Evolutionary conservation across 1,140 invertebrate genomes (phyloP), one percentile per base, ranked within the genome.

Genomic region (Bombus pyrosoma): DNA sequence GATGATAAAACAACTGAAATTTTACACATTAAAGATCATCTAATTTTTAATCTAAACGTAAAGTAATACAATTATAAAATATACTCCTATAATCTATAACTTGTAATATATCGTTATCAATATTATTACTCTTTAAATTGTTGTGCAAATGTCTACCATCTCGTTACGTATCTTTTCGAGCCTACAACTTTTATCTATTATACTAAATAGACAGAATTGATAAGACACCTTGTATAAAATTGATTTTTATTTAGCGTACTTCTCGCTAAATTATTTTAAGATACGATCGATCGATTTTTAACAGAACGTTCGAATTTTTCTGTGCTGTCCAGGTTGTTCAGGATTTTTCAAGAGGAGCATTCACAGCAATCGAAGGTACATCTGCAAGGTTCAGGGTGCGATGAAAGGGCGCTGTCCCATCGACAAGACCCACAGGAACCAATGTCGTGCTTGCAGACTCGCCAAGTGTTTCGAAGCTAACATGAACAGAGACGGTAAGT

Each of bases 401-500:
- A 96, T 98, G 92, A 99, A 99, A 94, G 98, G 98, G 80, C 96
- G 98, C 83, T 99, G 99, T 95, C 98, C 98, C 9, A 98, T 99
- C 78, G 98, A 99, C 96, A 99, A 99, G 95, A 99, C 98, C 0
- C 98, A 99, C 93, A 96, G 99, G 64, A 99, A 99, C 96, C 98
- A 99, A 95, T 99, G 99, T 95, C 96, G 99, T 79, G 98, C 99
- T 89, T 99, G 99, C 94, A 96, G 99, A 73, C 96, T 99, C 39
- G 98, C 98, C 91, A 99, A 99, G 96, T 99, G 99, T 95, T 98
- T 99, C 93, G 98, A 99, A 94, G 98, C 98, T 66, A 98, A 98
- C 87, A 99, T 99, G 99, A 99, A 99, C 94, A 99, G 99, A 96
- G 99, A 99, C 96, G 99, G 99, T 99, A 96, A 98, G 98, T 96